These are phyloP conservation scores for Siniperca scherzeri DNA, from an alignment of 2,797 vertebrate species.

Conservation along the genomic window DNA sequence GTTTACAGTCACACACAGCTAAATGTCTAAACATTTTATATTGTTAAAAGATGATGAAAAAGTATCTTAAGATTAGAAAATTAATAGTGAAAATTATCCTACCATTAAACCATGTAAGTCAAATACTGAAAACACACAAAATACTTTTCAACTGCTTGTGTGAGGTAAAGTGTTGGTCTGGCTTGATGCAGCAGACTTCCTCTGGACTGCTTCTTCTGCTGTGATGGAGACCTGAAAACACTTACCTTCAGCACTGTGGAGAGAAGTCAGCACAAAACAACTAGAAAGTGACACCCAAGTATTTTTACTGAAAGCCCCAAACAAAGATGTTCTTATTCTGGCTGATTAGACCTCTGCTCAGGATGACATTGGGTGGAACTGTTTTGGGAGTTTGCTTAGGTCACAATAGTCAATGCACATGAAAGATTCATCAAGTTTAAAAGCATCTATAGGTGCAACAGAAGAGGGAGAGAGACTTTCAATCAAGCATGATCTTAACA, in stretches of 20 bases:
- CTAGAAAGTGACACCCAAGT: background rate
- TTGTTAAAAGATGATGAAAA: background rate
- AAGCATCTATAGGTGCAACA: background rate
- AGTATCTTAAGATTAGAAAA: background rate
- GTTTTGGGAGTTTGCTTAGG: background rate
- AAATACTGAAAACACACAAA: slow-evolving; percentile 20
- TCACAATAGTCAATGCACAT: background rate
- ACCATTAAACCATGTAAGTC: background rate
- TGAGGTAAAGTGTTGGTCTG: background rate
- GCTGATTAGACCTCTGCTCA: background rate
- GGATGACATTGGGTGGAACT: background rate
- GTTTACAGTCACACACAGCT: background rate
- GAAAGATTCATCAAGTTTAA: background rate
- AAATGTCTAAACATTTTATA: background rate
- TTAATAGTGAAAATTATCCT: background rate
- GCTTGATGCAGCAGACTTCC: slow-evolving; percentile 4
- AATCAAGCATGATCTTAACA: background rate
- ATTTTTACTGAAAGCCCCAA: background rate
- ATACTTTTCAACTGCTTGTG: slow-evolving; percentile 13
- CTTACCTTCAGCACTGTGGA: slow-evolving; percentile 78
- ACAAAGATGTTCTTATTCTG: background rate
- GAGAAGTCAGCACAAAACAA: slow-evolving; percentile 37
- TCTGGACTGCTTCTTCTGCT: slow-evolving; percentile 5
- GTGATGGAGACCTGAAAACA: slow-evolving; percentile 60
- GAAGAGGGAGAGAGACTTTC: background rate